Evolutionary conservation across 2,797 vertebrate genomes (phyloP).

Genomic region (Ptychobarbus kaznakovi): DNA sequence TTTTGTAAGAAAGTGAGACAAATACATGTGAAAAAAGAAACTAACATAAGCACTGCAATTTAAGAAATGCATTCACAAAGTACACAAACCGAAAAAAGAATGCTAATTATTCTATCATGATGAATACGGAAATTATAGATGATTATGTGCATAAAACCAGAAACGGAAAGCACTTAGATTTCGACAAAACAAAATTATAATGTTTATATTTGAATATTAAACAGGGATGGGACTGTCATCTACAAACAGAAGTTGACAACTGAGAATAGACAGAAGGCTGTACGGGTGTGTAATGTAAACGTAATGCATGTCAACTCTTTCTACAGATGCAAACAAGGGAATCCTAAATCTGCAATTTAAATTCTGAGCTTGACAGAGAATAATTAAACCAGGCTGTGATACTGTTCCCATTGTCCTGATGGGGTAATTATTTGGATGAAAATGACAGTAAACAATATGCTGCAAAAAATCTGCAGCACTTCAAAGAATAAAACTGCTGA

Average conservation of each 20-base stretch:
- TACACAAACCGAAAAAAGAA: neutral
- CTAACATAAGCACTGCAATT: neutral
- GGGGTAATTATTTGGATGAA: slow-evolving; percentile 55
- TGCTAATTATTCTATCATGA: slow-evolving; percentile 29
- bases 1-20: neutral
- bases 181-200: slow-evolving; percentile 33
- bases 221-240: slow-evolving; percentile 34
- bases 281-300: slow-evolving; percentile 50
- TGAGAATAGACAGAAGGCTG: slow-evolving; percentile 41
- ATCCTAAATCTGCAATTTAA: slow-evolving; percentile 55
- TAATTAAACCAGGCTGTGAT: slow-evolving; percentile 56
- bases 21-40: neutral
- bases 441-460: slow-evolving; percentile 52
- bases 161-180: slow-evolving; percentile 33
- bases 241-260: slow-evolving; percentile 45
- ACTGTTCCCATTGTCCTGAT: slow-evolving; percentile 39
- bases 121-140: slow-evolving; percentile 21
- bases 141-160: slow-evolving; percentile 35
- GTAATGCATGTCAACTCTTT: slow-evolving; percentile 49
- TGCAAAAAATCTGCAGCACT: slow-evolving; percentile 19
- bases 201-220: slow-evolving; percentile 50
- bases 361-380: slow-evolving; percentile 43
- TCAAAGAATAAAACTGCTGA: slow-evolving; percentile 44
- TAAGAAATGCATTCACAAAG: neutral
- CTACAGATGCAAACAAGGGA: slow-evolving; percentile 26